Conservation (phyloP, 1,140 invertebrate species). For the Samia ricini region DNA sequence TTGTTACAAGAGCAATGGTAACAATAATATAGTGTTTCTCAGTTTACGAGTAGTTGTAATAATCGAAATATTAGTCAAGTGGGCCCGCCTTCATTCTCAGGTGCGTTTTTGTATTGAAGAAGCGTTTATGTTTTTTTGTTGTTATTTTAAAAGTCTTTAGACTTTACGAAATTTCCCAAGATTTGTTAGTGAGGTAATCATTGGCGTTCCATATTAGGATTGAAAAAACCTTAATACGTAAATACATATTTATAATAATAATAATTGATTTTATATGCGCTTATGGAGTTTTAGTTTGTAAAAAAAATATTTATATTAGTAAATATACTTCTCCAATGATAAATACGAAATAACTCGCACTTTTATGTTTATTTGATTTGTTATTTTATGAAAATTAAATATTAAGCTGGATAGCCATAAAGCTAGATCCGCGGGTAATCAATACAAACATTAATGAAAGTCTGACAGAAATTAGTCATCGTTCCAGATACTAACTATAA, state of each 20-base stretch:
- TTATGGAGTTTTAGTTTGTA: too few species aligned
- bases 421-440: too few species aligned
- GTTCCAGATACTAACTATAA: too few species aligned
- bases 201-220: slow-evolving; percentile 40
- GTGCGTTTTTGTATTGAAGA: slow-evolving; percentile 76
- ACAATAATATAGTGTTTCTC: not conserved
- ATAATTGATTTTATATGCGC: not conserved
- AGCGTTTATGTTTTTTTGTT: slow-evolving; percentile 67
- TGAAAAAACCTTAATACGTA: slow-evolving; percentile 1
- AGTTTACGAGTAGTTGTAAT: slow-evolving; percentile 51
- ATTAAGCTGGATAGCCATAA: too few species aligned
- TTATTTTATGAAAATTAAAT: too few species aligned
- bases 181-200: slow-evolving; percentile 65
- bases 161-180: slow-evolving; percentile 67
- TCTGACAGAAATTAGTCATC: too few species aligned
- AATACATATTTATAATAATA: not conserved
- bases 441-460: too few species aligned
- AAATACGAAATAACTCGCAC: too few species aligned
- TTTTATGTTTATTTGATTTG: too few species aligned
- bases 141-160: slow-evolving; percentile 67
- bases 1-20: not conserved
- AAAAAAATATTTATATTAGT: too few species aligned
- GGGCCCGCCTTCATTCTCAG: slow-evolving; percentile 75
- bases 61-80: slow-evolving; percentile 73
- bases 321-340: too few species aligned